Conservation (phyloP, 2,113 vertebrate genomes). For the Phrynosoma blainvillii region DNA sequence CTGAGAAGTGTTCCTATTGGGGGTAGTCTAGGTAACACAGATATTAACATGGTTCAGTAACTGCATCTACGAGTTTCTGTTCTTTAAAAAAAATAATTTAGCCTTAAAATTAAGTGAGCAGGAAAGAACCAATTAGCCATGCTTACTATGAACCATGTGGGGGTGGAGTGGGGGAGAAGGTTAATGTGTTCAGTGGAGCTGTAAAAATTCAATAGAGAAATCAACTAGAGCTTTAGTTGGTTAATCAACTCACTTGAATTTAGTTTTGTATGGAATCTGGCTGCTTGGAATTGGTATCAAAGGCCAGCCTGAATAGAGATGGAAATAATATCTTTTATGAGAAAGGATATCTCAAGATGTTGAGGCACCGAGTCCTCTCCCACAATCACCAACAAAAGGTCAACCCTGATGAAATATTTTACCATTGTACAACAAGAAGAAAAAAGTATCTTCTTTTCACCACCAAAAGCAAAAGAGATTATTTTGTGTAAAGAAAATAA, state of each 20-base stretch:
- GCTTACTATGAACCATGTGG: background rate
- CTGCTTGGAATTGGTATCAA: no score
- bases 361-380: no score
- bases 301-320: no score
- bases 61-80: background rate
- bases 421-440: no score
- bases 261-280: no score
- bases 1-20: constrained; percentile 9
- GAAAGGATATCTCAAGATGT: no score
- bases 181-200: background rate
- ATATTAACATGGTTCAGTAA: background rate
- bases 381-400: no score
- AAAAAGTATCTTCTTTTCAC: no score
- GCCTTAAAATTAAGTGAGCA: constrained; percentile 25
- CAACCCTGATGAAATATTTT: no score
- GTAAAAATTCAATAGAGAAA: background rate
- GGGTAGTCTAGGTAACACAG: background rate
- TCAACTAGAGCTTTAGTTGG: background rate
- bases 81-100: constrained; percentile 49
- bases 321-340: no score
- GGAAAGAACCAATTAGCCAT: constrained; percentile 10
- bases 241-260: background rate
- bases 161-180: rapidly evolving
- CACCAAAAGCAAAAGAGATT: no score
- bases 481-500: no score